Evolutionary conservation across 1,140 invertebrate genomes (phyloP), one percentile per base, ranked within the genome.

Genomic region (Drosophila varians): DNA sequence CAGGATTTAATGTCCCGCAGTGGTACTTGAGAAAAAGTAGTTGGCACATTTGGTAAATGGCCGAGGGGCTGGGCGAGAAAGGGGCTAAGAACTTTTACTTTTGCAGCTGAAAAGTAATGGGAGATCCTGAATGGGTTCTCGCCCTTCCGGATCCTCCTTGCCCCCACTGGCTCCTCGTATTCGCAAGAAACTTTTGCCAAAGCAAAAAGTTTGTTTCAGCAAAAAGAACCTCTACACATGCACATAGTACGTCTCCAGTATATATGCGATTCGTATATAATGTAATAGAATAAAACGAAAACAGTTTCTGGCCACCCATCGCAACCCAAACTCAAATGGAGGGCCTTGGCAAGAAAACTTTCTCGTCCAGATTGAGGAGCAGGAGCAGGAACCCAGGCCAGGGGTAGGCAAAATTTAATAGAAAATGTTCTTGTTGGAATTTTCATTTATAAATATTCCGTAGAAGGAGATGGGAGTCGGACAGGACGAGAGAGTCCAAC

Each of bases 21-120:
- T 87, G 83, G 83, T 86, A 87, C 82, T 86, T 88, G 82, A 86
- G 82, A 86, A 86, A 86, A 86, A 88, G 82, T 87, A 86, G 82
- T 77, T 87, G 77, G 64, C 64, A 77, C 62, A 60, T 82, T 73
- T 73, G 68, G 69, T 73, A 73, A 73, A 73, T 73, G 69, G 75
- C 65, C 51, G 51, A 46, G 36, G 60, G 21, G 31, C 25, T 61
- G 55, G 46, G n/a, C 9, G 48, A 16, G 16, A 36, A 46, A 38
- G 21, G 23, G 28, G 82, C 80, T 87, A 86, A 86, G 80, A 86
- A 86, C 80, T 86, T 86, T 87, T 86, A 86, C 80, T 86, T n/a
- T 87, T 87, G 82, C 82, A 66, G 52, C 77, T 73, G 73, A 69
- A 86, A 75, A 84, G 79, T 86, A 86, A 86, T 65, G 73, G 76